Evolutionary conservation across 2,113 vertebrate genomes (phyloP), one percentile per base, ranked within the genome.

Genomic region (Syrmaticus mikado): DNA sequence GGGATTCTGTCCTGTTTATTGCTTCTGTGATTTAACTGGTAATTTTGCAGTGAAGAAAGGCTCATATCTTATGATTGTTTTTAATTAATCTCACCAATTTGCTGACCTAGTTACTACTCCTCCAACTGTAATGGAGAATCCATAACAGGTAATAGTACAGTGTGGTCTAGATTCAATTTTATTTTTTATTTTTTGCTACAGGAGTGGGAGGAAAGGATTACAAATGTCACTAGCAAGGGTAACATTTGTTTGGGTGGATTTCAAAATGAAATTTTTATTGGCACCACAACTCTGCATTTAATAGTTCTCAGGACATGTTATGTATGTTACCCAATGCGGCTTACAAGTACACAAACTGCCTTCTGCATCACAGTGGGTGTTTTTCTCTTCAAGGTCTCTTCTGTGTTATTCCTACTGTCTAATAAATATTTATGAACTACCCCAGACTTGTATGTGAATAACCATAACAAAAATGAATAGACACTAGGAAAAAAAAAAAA

Each of bases 61-160:
- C 46, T 93, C 77, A n/a, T 58, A 53, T 73, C 28, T 88, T 74
- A 40, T 5, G 25, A 78, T 93, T 95, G 20, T 6, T 94, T 93
- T 94, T 82, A 92, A 95, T 94, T 92, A 84, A 55, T 50, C 88
- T 90, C 46, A 84, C 93, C 34, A 77, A 22, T 85, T 93, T 97
- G 68, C 89, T 93, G 87, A 97, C 64, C 20, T 61, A 55, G 80
- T 36, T 94, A 36, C 76, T 94, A 46, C 46, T 87, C 92, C 94
- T 70, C 52, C 75, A 92, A 27, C 92, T 79, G 72, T 41, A 41
- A 81, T 27, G 86, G 45, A 86, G 25, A 85, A 52, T 89, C 70
- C 52, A 4, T 82, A 88, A 13, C 82, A 94, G 80, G 92, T 84
- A 84, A 73, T 68, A 60, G 73, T 95, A 61, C 78, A 94, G 28